Conservation (phyloP, 1,140 invertebrate species). For the Chionoecetes opilio region DNA sequence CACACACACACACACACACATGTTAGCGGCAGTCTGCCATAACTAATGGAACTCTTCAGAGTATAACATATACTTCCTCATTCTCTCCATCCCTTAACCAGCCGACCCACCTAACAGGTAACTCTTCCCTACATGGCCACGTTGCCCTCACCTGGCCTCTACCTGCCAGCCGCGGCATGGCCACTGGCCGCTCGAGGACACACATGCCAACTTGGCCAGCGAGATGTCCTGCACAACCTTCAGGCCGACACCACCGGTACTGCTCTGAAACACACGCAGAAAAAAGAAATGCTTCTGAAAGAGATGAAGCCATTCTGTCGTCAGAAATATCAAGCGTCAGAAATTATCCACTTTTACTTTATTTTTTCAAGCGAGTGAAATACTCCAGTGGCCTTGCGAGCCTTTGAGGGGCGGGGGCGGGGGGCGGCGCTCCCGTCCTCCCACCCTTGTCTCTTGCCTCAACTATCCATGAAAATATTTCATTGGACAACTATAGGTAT, state of each 20-base stretch:
- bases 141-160: neutral
- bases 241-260: too few species aligned
- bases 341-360: neutral
- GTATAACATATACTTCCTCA: neutral
- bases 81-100: neutral
- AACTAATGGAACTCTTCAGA: conserved; percentile 2
- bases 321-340: conserved; percentile 1
- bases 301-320: neutral
- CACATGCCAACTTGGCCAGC: too few species aligned
- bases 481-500: neutral
- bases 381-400: neutral
- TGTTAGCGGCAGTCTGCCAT: neutral
- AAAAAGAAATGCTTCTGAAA: neutral
- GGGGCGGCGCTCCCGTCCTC: neutral
- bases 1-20: neutral
- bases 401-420: neutral
- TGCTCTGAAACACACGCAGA: too few species aligned
- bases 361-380: neutral
- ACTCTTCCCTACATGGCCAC: neutral
- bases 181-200: too few species aligned
- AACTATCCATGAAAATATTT: conserved; percentile 22
- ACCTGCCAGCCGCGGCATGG: too few species aligned
- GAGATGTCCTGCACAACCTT: too few species aligned
- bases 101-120: neutral
- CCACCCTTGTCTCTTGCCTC: neutral